Base-by-base conservation (phyloP, 53 echinoderm and acorn worm species). In the Crossaster papposus region DNA sequence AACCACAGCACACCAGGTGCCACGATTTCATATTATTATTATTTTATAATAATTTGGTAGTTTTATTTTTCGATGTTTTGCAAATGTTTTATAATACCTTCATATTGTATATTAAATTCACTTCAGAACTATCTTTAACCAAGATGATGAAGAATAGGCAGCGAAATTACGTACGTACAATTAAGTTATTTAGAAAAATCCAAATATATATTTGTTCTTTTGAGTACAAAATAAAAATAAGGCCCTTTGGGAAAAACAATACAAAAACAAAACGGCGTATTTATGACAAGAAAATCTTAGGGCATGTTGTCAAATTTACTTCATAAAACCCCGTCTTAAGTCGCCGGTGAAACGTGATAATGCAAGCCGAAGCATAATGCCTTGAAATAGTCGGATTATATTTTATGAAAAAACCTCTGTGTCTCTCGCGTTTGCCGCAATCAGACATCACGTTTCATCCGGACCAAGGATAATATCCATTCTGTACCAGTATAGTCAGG, bases 271-370 rank as follows among this genome's bases (percentile, higher is more conserved):
- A 50, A 78, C 18, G 3, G 10, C 6, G 4, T 23, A 78, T 78
- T 50, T 24, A 82, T 26, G 17, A 37, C 29, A 38, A 36, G 12
- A 65, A 18, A 65, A 68, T 82, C 68, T 51, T 5, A 23, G 62
- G 80, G 80, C 33, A 36, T 82, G 82, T 64, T 64, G 65, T 82
- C 26, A 82, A 82, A 65, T 36, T 26, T 29, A 65, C 65, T 65
- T 38, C 29, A 82, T 82, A 38, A 82, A 36, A 65, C n/a, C 34
- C 44, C 65, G 6, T 80, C 31, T 55, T 22, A 54, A 54, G 80
- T 62, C 79, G 31, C 35, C 31, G 80, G 29, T 80, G 54, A 54
- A 80, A 54, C 58, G 54, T 35, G 35, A 68, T 65, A 65, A 23
- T 29, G 17, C 30, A 52, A 50, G n/a, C 44, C 44, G 44, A 44